phyloP scores from a whole-genome alignment of 2,113 vertebrate genomes.

The Hippoglossus stenolepis region DNA sequence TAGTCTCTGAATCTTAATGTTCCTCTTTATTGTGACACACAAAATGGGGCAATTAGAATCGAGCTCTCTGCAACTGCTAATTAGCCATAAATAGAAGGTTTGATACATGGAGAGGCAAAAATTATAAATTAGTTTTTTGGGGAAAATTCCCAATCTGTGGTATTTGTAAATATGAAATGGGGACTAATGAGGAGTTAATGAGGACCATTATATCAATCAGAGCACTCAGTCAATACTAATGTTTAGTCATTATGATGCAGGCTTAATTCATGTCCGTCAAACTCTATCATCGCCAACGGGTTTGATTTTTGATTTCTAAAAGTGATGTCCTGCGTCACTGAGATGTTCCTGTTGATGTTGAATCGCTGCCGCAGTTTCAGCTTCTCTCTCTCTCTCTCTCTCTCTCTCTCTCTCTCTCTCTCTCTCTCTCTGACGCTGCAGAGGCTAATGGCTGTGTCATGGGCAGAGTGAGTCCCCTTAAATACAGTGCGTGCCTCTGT shows the following conservation, averaged over 20 bases:
- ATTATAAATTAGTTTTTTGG: slow-evolving; percentile 2
- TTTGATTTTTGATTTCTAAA: neutral
- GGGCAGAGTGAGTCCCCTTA: slow-evolving; percentile 47
- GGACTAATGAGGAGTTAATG: slow-evolving; percentile 55
- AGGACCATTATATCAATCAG: slow-evolving; percentile 45
- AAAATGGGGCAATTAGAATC: slow-evolving; percentile 51
- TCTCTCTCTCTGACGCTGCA: slow-evolving; percentile 7
- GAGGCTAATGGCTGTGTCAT: slow-evolving; percentile 44
- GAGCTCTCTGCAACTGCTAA: slow-evolving; percentile 34
- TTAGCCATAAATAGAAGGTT: slow-evolving; percentile 46
- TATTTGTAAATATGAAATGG: slow-evolving; percentile 51
- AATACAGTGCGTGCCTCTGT: slow-evolving; percentile 37
- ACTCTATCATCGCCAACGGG: neutral
- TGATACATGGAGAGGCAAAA: slow-evolving; percentile 27
- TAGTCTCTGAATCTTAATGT: slow-evolving; percentile 21
- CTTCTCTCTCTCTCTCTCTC: slow-evolving; percentile 12
- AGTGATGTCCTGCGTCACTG: neutral
- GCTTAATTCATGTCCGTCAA: neutral
- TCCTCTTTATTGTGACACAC: slow-evolving; percentile 3
- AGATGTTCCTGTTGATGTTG: slow-evolving; percentile 10
- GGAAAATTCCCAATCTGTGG: slow-evolving; percentile 32
- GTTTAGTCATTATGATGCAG: neutral
- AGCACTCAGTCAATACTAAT: slow-evolving; percentile 14
- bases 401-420: slow-evolving; percentile 6
- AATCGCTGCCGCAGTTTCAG: slow-evolving; percentile 5